Evolutionary conservation across 2,113 vertebrate genomes (phyloP).

Genomic region (Vombatus ursinus): DNA sequence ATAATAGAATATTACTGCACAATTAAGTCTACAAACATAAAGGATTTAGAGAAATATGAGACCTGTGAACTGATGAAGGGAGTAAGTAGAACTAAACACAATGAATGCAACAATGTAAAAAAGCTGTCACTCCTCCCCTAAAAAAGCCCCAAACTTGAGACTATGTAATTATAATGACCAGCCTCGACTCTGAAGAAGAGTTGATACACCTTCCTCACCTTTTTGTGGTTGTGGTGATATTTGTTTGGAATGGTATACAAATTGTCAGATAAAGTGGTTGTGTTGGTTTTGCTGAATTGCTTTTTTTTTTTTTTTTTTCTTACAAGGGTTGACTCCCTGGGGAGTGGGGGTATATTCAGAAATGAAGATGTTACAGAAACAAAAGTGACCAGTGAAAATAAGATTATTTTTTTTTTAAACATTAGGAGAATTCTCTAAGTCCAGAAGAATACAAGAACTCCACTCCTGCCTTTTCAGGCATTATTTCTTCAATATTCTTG

Average conservation of each 20-base stretch:
- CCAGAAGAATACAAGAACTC: neutral
- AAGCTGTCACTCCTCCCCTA: neutral
- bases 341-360: neutral
- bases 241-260: neutral
- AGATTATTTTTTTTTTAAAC: neutral
- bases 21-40: neutral
- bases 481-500: neutral
- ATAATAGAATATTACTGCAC: neutral
- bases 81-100: neutral
- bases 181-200: neutral
- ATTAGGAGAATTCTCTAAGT: conserved; percentile 35
- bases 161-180: neutral
- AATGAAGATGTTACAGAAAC: neutral
- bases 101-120: neutral
- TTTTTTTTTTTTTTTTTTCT: neutral
- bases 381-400: no score
- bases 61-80: neutral
- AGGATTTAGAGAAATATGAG: neutral
- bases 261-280: neutral
- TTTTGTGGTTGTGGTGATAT: neutral
- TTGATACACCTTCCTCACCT: neutral
- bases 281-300: neutral
- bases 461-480: no score
- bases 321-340: neutral
- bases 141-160: neutral